Evolutionary conservation across 1,140 invertebrate genomes (phyloP), one percentile per base, ranked within the genome.

Genomic region (Trissolcus basalis): DNA sequence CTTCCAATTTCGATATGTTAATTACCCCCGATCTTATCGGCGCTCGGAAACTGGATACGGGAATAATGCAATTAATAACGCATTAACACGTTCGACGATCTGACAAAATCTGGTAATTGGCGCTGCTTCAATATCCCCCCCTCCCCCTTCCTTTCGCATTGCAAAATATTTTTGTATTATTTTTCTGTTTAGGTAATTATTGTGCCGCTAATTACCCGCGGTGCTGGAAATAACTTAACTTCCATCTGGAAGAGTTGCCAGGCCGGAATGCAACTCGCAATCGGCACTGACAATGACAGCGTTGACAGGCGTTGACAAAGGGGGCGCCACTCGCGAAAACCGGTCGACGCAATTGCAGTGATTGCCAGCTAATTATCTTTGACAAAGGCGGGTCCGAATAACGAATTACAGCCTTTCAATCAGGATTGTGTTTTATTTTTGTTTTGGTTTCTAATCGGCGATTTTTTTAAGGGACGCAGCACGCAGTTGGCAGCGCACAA

Each of bases 261-360:
- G 19, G 19, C 19, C 19, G 19, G 19, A 27, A 27, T 27, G 2
- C 2, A 27, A n/a, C n/a, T n/a, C n/a, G n/a, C n/a, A n/a, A n/a
- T n/a, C n/a, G n/a, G 35, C 72, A 75, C 68, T 75, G 72, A 75
- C 72, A 75, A 68, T 74, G 58, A 72, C 55, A 59, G 14, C 51
- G 55, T 54, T 64, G 69, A 74, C 71, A 64, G 48, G 27, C 19
- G 19, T 6, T 27, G 19, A 27, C 19, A 27, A 27, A 27, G 19
- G 19, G 19, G 19, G 19, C 19, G 63, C 56, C 71, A 56, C 63
- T 48, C 48, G 43, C 51, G 19, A 27, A 27, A 56, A 65, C 48
- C 15, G 47, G 44, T 53, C 54, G 59, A 60, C 58, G 43, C 36
- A 59, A 69, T 55, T 54, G 64, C 64, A 53, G 54, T 35, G 32